Conservation (phyloP, 2,888 invertebrate genomes). For the Deilephila porcellus region DNA sequence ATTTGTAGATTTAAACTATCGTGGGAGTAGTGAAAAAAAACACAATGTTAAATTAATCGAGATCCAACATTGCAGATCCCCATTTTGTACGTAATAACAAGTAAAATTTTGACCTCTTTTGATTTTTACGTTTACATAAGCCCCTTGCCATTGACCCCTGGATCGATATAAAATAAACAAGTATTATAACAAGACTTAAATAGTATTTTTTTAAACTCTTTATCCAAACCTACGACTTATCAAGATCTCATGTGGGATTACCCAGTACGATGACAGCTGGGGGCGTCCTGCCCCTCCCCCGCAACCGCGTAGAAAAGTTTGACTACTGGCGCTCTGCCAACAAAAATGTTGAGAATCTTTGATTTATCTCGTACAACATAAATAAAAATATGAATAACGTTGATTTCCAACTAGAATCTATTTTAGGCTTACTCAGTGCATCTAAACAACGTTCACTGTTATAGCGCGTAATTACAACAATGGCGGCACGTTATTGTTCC, state of each 20-base stretch:
- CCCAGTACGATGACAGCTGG: neutral
- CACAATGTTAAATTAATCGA: too few species aligned
- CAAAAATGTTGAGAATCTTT: constrained; percentile 18
- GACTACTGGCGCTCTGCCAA: constrained; percentile 7
- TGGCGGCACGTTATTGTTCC: neutral
- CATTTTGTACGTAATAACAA: too few species aligned
- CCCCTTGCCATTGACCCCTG: too few species aligned
- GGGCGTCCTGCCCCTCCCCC: neutral
- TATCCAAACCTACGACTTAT: neutral
- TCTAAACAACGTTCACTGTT: constrained; percentile 14
- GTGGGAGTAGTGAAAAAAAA: too few species aligned
- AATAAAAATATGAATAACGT: constrained; percentile 13
- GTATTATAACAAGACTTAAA: too few species aligned
- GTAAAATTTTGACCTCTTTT: too few species aligned
- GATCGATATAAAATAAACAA: too few species aligned
- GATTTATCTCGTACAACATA: constrained; percentile 21
- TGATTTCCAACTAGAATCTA: constrained; percentile 6
- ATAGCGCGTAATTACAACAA: constrained; percentile 11
- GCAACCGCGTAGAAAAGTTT: neutral
- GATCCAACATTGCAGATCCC: too few species aligned
- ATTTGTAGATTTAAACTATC: too few species aligned
- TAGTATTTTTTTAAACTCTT: too few species aligned
- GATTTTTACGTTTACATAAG: too few species aligned
- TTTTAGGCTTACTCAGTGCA: constrained; percentile 16
- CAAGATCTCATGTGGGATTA: constrained; percentile 6